phyloP scores from a whole-genome alignment of 2,113 vertebrate genomes.

The Pterocles orientalis region DNA sequence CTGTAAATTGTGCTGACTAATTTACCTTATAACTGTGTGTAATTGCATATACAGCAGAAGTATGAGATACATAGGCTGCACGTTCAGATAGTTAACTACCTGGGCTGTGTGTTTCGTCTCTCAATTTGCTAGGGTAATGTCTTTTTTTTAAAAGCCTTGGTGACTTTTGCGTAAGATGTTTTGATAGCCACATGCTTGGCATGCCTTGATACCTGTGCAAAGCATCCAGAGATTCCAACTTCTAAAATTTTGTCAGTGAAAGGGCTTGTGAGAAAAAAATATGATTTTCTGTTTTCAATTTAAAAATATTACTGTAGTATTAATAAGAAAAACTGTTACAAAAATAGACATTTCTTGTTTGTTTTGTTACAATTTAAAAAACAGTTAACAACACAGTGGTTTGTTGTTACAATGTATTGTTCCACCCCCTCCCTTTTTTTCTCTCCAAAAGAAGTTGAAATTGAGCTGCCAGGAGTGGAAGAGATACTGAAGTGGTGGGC shows the following conservation, averaged over 20 bases:
- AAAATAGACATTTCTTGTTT: background rate
- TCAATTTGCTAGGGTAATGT: background rate
- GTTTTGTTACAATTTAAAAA: background rate
- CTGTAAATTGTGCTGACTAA: background rate
- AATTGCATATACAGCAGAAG: background rate
- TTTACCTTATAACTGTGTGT: background rate
- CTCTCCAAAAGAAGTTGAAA: background rate
- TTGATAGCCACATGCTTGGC: background rate
- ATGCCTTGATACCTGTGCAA: background rate
- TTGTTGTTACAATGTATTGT: background rate
- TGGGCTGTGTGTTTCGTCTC: background rate
- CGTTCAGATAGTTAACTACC: background rate
- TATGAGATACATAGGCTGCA: background rate
- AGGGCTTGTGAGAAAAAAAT: background rate
- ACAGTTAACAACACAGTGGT: background rate
- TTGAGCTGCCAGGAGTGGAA: background rate
- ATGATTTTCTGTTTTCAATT: background rate
- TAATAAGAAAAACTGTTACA: background rate
- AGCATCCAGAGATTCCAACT: background rate
- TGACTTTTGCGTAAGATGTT: background rate
- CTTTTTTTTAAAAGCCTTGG: background rate
- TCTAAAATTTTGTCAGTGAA: background rate
- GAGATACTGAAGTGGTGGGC: background rate
- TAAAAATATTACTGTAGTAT: background rate
- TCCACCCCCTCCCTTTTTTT: fast-evolving